Conservation (phyloP, 2,888 invertebrate species). For the Platycheirus albimanus region DNA sequence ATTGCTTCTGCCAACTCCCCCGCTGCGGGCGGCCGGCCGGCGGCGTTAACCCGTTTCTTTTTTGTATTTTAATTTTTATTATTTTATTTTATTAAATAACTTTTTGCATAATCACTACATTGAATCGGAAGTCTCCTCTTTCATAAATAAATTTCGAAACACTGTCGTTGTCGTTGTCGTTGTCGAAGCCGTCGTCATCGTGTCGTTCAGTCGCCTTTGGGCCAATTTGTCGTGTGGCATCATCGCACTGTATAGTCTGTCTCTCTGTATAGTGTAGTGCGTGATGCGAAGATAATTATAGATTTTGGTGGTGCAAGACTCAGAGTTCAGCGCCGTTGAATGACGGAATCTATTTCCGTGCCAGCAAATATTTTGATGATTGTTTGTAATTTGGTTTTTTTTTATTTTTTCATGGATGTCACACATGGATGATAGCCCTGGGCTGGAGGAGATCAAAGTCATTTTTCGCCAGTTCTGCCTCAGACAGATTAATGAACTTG, state of each 20-base stretch:
- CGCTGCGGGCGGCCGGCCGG: neutral
- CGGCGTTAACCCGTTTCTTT: neutral
- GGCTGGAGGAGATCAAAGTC: conserved; percentile 69
- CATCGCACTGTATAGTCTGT: conserved; percentile 3
- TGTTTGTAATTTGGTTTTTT: conserved; percentile 33
- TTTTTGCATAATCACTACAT: conserved; percentile 29
- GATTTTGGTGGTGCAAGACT: conserved; percentile 50
- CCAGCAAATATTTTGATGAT: conserved; percentile 64
- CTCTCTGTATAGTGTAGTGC: conserved; percentile 1
- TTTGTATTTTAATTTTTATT: neutral
- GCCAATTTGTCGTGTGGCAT: conserved; percentile 28
- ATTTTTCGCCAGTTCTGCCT: conserved; percentile 39
- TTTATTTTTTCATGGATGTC: conserved; percentile 43
- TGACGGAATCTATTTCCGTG: conserved; percentile 70
- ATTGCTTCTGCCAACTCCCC: neutral
- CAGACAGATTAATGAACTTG: conserved; percentile 66
- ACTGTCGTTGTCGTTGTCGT: neutral
- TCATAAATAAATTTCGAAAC: conserved; percentile 3
- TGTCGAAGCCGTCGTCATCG: too few species aligned
- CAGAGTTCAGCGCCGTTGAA: conserved; percentile 15
- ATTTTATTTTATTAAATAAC: conserved; percentile 25
- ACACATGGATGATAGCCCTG: conserved; percentile 57
- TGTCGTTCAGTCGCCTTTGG: conserved; percentile 1
- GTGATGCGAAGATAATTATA: conserved; percentile 58
- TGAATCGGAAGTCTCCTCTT: conserved; percentile 2